phyloP scores from a whole-genome alignment of 92 coral and sea anemone genomes.

The Siderastrea siderea region DNA sequence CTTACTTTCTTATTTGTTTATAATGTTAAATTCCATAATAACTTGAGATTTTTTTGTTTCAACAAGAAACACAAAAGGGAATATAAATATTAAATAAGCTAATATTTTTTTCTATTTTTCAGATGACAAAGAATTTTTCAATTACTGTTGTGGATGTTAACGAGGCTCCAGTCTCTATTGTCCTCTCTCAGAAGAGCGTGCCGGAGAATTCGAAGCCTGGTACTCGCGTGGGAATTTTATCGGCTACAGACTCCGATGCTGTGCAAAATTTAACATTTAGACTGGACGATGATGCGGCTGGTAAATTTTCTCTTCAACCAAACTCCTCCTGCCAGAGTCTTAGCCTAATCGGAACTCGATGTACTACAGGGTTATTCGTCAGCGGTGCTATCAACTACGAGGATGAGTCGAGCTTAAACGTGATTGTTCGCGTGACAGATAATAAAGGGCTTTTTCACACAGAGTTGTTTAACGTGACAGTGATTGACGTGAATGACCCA shows the following conservation, averaged over 20 bases:
- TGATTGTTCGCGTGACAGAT: constrained; percentile 88
- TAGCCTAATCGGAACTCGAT: constrained; percentile 43
- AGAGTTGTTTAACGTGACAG: constrained; percentile 66
- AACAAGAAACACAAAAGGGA: background rate
- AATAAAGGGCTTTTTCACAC: constrained; percentile 82
- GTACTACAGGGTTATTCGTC: constrained; percentile 66
- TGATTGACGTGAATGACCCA: constrained; percentile 85
- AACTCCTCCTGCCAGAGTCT: constrained; percentile 53
- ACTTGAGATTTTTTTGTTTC: background rate
- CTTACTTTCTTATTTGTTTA: no score
- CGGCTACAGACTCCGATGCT: constrained; percentile 84
- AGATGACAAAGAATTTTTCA: constrained; percentile 81
- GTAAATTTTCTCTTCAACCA: constrained; percentile 77
- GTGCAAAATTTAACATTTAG: constrained; percentile 80
- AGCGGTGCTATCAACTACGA: constrained; percentile 85
- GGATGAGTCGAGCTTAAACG: constrained; percentile 65
- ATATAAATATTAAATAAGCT: background rate
- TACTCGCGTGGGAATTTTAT: constrained; percentile 71
- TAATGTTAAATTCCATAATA: no score
- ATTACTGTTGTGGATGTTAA: constrained; percentile 87
- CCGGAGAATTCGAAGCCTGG: constrained; percentile 80
- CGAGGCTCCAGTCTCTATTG: constrained; percentile 92
- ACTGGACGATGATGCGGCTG: constrained; percentile 88
- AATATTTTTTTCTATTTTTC: constrained; percentile 13
- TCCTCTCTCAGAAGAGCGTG: constrained; percentile 63